A percentile compares a stretch with the other conserved stretches of the same genome.
These are phyloP conservation scores for Dinomys branickii DNA, from an alignment of 2,113 vertebrate species.

Conservation along the genomic window DNA sequence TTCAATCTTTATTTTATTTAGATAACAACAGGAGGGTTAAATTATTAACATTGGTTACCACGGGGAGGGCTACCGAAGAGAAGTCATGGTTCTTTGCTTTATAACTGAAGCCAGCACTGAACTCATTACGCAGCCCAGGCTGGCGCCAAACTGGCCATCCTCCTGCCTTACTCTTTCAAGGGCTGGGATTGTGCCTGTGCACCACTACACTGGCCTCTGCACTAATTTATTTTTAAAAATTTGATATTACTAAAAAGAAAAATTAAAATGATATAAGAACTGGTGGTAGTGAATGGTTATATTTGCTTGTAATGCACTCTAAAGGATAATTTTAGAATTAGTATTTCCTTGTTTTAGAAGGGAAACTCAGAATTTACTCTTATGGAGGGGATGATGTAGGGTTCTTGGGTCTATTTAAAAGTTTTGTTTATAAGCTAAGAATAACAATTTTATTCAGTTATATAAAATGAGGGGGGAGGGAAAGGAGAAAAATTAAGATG, in stretches of 20 bases:
- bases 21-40: background rate
- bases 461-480: background rate
- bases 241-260: background rate
- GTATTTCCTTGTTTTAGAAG: background rate
- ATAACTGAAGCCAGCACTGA: background rate
- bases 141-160: background rate
- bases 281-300: background rate
- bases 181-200: background rate
- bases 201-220: background rate
- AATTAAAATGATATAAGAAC: background rate
- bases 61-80: background rate
- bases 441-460: background rate
- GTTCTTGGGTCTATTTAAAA: background rate
- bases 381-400: background rate
- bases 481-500: background rate
- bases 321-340: background rate
- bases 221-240: background rate
- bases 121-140: background rate
- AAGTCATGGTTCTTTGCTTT: background rate
- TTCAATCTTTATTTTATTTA: background rate
- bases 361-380: background rate
- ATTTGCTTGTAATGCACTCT: background rate
- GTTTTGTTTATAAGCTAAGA: conserved; percentile 13
- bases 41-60: background rate
- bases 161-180: background rate